Base-by-base conservation (phyloP, 2,113 vertebrate genomes). In the Mellivora capensis region DNA sequence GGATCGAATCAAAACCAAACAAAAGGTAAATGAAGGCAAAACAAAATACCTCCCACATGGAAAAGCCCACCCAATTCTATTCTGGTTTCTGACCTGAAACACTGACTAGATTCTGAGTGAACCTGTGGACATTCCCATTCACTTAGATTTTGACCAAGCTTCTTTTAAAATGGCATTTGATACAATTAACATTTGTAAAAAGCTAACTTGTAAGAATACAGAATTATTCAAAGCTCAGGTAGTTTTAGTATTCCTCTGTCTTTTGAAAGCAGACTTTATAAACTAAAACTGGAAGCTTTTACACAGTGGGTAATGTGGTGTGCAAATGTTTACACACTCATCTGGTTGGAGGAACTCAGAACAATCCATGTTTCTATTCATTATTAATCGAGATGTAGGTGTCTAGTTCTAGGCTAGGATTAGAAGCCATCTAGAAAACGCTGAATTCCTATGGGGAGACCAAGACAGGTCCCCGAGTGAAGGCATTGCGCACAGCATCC, bases 1-100 rank as follows among this genome's bases (percentile, higher is more conserved):
- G 59, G 31, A 59, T 11, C 17, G 37, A 91, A 71, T 42, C 14
- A 34, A 72, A 84, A 76, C 29, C 37, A 62, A 80, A 29, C 67
- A 72, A 61, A n/a, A 72, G 54, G 62, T 49, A 76, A 86, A 44
- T 67, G 42, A 82, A 87, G 74, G 85, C 21, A 62, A 96, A 96
- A 59, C n/a, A 52, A 52, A 95, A 49, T n/a, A 59, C 20, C 7
- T 67, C 12, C 11, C 39, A 52, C 21, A 42, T 13, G 37, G 64
- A 54, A 34, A 69, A 39, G 42, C 27, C 72, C 34, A 69, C 18
- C n/a, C 2, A 10, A 8, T 79, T 42, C 95, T 85, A 37, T 80
- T 44, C 54, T n/a, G 83, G 62, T 27, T 62, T 82, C 11, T 21
- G 89, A 94, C 49, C 21, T 49, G 29, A 39, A 47, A 25, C 29